Base-by-base conservation (phyloP, 2,797 vertebrate genomes). In the Hyperoplus lanceolatus region DNA sequence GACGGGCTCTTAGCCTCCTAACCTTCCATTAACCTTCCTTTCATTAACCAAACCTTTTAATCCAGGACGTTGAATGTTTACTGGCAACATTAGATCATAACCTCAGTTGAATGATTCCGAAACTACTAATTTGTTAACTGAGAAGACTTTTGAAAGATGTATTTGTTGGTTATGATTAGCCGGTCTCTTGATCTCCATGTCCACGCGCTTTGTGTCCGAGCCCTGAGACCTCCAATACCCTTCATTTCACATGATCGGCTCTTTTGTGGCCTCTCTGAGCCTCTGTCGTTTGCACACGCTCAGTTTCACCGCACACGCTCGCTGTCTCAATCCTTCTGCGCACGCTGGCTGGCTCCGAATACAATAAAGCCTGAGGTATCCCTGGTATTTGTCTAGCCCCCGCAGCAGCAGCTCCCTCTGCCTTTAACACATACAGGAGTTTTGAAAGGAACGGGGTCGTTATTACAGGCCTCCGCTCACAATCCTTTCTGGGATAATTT, bases 321-420 rank as follows among this genome's bases (percentile, higher is more conserved):
- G 0, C 70, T 75, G 81, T 90, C 77, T 78, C 73, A 64, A 38
- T 70, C 39, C 76, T 63, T 86, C 71, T 84, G 82, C 70, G 72
- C 86, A 81, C 54, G 68, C 89, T 89, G 53, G 62, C 72, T 85
- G 82, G 43, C 78, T 89, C 83, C 89, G 84, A 92, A 89, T 81
- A 90, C 75, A 89, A 87, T 80, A 73, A 85, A 82, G 83, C 75
- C 84, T 54, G 93, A 96, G 96, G 95, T 94, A 96, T 96, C 94
- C 93, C 86, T 92, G 96, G 97, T 94, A 96, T 96, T 94, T 77
- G 74, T 89, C 92, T 81, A 87, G 89, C 95, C 94, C 94, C 92
- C 94, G 90, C 93, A 84, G 85, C 88, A 93, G 85, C 88, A 93
- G 83, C 90, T 95, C 95, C 92, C 92, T 95, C 91, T 93, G 79